Conservation (phyloP, 2,888 invertebrate species). For the Merodon equestris region DNA sequence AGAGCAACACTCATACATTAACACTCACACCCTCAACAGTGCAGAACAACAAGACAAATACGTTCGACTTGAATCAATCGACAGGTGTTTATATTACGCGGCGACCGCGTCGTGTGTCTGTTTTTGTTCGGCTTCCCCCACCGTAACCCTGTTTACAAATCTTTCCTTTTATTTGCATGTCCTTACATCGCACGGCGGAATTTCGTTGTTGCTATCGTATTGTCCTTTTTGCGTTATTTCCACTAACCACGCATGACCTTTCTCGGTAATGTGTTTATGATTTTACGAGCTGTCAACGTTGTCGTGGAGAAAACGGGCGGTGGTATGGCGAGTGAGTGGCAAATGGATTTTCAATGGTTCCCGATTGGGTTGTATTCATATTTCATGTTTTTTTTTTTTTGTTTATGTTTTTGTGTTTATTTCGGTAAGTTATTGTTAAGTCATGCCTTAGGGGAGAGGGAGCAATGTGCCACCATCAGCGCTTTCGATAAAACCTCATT, state of each 20-base stretch:
- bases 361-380: no score
- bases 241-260: slow-evolving; percentile 2
- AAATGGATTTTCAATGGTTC: no score
- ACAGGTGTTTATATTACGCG: background rate
- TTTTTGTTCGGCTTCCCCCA: background rate
- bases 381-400: no score
- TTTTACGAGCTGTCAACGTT: no score
- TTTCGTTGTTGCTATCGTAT: background rate
- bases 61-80: background rate
- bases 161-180: background rate
- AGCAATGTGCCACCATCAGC: no score
- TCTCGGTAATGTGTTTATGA: no score
- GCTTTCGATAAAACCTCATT: no score
- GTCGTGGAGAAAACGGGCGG: no score
- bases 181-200: background rate
- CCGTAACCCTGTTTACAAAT: background rate
- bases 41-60: background rate
- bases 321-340: no score
- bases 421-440: no score
- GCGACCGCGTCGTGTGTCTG: background rate
- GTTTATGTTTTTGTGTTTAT: no score
- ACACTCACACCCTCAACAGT: background rate
- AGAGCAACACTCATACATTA: background rate
- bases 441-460: no score
- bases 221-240: background rate